Percentiles rank a stretch among this genome's conserved stretches.
phyloP scores from a whole-genome alignment of 1,140 invertebrate genomes.

The Hermetia illucens region DNA sequence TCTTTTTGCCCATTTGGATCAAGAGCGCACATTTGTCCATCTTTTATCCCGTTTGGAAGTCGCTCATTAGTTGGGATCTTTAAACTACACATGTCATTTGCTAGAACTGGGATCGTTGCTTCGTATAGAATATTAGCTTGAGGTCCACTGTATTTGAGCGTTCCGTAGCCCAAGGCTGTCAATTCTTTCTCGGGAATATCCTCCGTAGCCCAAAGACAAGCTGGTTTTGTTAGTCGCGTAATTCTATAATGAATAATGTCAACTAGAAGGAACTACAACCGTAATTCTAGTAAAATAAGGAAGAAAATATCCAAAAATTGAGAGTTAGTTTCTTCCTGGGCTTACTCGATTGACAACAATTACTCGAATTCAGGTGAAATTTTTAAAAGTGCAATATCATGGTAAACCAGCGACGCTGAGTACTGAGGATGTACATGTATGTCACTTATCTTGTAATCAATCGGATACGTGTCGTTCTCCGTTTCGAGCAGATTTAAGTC shows the following conservation, averaged over 20 bases:
- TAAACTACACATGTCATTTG: slow-evolving; percentile 2
- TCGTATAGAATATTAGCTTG: slow-evolving; percentile 9
- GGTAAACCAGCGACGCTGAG: slow-evolving; percentile 11
- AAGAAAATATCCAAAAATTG: neutral
- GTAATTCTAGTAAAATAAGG: neutral
- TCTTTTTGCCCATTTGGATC: slow-evolving; percentile 37
- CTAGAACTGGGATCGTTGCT: slow-evolving; percentile 16
- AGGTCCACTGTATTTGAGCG: slow-evolving; percentile 14
- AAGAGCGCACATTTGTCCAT: slow-evolving; percentile 41
- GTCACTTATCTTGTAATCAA: slow-evolving; percentile 11
- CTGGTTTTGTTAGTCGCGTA: no score
- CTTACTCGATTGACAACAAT: neutral
- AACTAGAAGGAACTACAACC: no score
- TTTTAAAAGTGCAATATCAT: slow-evolving; percentile 25
- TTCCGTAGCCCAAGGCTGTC: slow-evolving; percentile 22
- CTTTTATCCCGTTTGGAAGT: slow-evolving; percentile 22
- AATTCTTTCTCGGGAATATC: slow-evolving; percentile 7
- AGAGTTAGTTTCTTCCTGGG: neutral
- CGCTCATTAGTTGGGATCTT: no score
- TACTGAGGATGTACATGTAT: slow-evolving; percentile 18
- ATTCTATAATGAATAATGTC: no score
- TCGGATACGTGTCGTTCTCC: slow-evolving; percentile 8
- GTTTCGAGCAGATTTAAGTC: no score
- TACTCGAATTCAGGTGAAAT: slow-evolving; percentile 6
- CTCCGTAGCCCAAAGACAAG: slow-evolving; percentile 10